These are phyloP conservation scores for Oligia fasciuncula DNA, from an alignment of 2,888 invertebrate species.

Conservation along the genomic window DNA sequence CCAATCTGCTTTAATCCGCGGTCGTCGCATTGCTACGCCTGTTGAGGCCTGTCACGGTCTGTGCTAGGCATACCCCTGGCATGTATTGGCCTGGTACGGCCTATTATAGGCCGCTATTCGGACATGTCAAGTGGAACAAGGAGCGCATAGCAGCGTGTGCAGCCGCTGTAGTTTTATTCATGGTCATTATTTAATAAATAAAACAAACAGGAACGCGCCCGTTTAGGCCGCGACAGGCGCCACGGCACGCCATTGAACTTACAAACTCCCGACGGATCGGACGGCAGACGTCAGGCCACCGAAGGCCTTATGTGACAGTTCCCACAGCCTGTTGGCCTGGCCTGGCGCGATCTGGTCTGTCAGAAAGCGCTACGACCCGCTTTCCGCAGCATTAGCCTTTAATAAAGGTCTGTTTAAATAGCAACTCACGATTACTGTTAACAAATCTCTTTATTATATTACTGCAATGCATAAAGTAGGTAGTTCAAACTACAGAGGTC, in stretches of 20 bases:
- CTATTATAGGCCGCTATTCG: too few relatives aligned
- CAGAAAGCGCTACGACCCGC: neutral
- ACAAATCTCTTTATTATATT: constrained; percentile 17
- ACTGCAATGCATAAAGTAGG: neutral
- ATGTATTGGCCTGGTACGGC: too few relatives aligned
- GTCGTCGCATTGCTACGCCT: too few relatives aligned
- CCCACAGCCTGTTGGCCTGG: neutral
- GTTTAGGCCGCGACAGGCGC: neutral
- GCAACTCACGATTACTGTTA: constrained; percentile 1
- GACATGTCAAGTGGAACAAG: too few relatives aligned
- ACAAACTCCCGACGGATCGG: neutral
- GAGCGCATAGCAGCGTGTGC: too few relatives aligned
- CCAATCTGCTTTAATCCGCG: too few relatives aligned
- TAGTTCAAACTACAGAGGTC: constrained; percentile 5
- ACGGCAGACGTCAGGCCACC: neutral
- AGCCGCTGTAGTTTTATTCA: too few relatives aligned
- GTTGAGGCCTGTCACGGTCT: too few relatives aligned
- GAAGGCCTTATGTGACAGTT: neutral
- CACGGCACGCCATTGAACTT: neutral
- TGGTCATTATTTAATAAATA: too few relatives aligned
- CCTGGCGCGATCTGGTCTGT: neutral
- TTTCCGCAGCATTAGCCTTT: neutral
- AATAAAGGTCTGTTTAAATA: constrained; percentile 12
- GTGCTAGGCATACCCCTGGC: too few relatives aligned
- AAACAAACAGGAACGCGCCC: too few relatives aligned